These are phyloP conservation scores for Sminthurinus signatus DNA, from an alignment of 1,140 invertebrate species.

Conservation along the genomic window DNA sequence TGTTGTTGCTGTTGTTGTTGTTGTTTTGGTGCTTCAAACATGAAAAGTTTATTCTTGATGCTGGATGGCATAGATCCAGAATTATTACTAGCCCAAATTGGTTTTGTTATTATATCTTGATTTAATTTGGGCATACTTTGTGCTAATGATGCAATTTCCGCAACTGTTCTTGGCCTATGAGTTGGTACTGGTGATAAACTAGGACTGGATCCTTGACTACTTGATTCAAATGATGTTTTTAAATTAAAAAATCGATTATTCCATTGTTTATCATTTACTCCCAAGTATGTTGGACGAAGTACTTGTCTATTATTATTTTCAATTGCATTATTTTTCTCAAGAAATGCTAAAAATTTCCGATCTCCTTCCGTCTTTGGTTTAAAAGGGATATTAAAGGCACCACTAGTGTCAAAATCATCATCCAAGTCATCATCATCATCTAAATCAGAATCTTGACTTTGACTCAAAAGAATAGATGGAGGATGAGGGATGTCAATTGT, in stretches of 20 bases:
- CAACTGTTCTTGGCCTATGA: constrained; percentile 24
- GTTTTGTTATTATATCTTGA: constrained; percentile 15
- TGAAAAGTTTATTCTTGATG: constrained; percentile 33
- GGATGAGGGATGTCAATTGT: constrained; percentile 79
- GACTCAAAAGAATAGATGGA: constrained; percentile 49
- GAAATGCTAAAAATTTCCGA: constrained; percentile 72
- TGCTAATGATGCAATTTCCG: constrained; percentile 24
- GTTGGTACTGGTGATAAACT: constrained; percentile 29
- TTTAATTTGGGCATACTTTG: constrained; percentile 1
- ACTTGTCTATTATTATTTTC: constrained; percentile 13
- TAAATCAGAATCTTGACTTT: constrained; percentile 49
- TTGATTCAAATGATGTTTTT: constrained; percentile 69
- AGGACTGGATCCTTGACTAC: constrained; percentile 35
- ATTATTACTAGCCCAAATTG: constrained; percentile 26
- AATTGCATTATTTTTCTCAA: constrained; percentile 57
- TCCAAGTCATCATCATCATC: constrained; percentile 38
- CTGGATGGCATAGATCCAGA: constrained; percentile 10
- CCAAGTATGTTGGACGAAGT: constrained; percentile 43
- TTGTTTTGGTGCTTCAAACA: constrained; percentile 24
- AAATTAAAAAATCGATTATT: constrained; percentile 73
- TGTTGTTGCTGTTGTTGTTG: neutral
- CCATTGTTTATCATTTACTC: constrained; percentile 55
- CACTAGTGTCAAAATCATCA: constrained; percentile 43
- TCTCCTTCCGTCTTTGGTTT: constrained; percentile 76
- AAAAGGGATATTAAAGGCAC: constrained; percentile 55